Conservation (phyloP, 2,888 invertebrate species). For the Oasisia sp. region DNA sequence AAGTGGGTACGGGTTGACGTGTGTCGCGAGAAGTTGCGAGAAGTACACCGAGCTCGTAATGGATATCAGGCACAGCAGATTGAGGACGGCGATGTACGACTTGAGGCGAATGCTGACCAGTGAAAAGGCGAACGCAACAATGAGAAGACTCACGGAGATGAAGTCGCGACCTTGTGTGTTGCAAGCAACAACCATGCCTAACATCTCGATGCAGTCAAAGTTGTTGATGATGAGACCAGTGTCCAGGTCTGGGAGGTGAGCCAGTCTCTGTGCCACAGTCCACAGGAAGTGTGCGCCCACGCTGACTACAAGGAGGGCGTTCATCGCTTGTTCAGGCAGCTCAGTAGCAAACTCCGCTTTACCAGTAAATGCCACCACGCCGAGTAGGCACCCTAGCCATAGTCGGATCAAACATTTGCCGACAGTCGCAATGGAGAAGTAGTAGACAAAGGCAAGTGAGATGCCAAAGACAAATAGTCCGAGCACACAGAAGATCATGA, state of each 20-base stretch:
- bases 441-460: constrained; percentile 56
- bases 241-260: constrained; percentile 45
- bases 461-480: constrained; percentile 57
- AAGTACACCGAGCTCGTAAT: constrained; percentile 49
- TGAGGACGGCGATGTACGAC: constrained; percentile 52
- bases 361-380: constrained; percentile 57
- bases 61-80: constrained; percentile 48
- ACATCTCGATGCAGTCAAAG: constrained; percentile 54
- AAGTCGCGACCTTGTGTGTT: constrained; percentile 51
- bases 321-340: constrained; percentile 52
- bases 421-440: constrained; percentile 52
- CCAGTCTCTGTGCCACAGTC: constrained; percentile 49
- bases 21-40: constrained; percentile 49
- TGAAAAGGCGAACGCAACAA: constrained; percentile 53
- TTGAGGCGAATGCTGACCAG: constrained; percentile 59
- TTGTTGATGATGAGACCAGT: constrained; percentile 46
- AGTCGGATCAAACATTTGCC: constrained; percentile 55
- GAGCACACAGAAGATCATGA: constrained; percentile 53
- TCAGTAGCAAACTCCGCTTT: constrained; percentile 48
- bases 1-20: constrained; percentile 53
- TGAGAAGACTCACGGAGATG: constrained; percentile 48
- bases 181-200: constrained; percentile 57
- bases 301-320: constrained; percentile 58
- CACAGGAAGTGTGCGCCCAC: constrained; percentile 52
- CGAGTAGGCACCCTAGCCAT: constrained; percentile 61